Evolutionary conservation across 37 sponge, comb jelly and placozoan genomes (phyloP).

Genomic region (Aplysina aerophoba): DNA sequence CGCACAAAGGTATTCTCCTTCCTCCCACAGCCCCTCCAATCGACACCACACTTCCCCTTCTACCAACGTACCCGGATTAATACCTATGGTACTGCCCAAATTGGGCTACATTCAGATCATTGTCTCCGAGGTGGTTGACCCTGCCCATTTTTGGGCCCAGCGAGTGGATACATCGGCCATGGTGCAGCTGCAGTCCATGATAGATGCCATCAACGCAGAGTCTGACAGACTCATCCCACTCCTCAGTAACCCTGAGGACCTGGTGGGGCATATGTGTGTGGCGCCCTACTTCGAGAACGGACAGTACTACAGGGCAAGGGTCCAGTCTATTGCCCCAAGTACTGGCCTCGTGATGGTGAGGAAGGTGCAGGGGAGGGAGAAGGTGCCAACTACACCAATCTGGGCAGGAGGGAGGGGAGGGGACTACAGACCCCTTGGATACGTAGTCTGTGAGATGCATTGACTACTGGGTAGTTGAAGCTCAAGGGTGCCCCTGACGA

Average conservation of each 20-base stretch:
- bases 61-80: neutral
- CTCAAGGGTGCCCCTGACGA: no score
- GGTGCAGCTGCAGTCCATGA: conserved; percentile 31
- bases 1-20: no score
- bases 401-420: no score
- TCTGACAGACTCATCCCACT: conserved; percentile 32
- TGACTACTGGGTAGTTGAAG: no score
- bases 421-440: no score
- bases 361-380: neutral
- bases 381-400: no score
- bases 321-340: neutral
- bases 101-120: conserved; percentile 51
- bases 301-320: conserved; percentile 69
- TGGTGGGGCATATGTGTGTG: conserved; percentile 71
- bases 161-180: conserved; percentile 20
- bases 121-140: conserved; percentile 69
- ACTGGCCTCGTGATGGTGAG: conserved; percentile 1
- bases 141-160: conserved; percentile 92
- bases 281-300: conserved; percentile 74
- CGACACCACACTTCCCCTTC: neutral
- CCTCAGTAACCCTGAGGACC: conserved; percentile 11
- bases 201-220: conserved; percentile 46
- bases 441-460: no score
- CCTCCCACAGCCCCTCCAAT: no score
- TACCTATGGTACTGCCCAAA: conserved; percentile 44